A percentile compares a stretch with the other conserved stretches of the same genome.
These are phyloP conservation scores for Catostylus mosaicus DNA, from an alignment of 30 jellyfish, hydroid and myxozoan genomes.

Conservation along the genomic window DNA sequence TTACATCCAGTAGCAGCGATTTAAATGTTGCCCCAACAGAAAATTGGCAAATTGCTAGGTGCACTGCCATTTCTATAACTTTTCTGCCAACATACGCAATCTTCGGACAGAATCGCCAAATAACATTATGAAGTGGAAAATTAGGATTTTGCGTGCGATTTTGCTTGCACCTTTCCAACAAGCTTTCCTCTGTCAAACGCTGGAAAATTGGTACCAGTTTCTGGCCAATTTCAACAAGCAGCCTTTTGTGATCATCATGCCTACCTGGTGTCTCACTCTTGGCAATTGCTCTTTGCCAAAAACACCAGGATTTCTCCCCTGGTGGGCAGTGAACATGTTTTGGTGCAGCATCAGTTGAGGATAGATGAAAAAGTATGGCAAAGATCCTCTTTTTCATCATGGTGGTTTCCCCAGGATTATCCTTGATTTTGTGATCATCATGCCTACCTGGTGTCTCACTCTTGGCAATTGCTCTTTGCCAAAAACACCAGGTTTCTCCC, in stretches of 20 bases:
- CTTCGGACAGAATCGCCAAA: slow-evolving; percentile 42
- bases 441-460: slow-evolving; percentile 32
- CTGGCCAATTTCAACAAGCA: slow-evolving; percentile 31
- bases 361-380: slow-evolving; percentile 26
- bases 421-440: slow-evolving; percentile 25
- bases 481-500: slow-evolving; percentile 45
- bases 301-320: slow-evolving; percentile 55
- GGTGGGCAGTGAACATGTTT: slow-evolving; percentile 51
- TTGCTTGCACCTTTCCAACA: slow-evolving; percentile 25
- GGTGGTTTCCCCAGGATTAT: slow-evolving; percentile 5
- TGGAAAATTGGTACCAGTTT: slow-evolving; percentile 26
- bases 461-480: slow-evolving; percentile 42
- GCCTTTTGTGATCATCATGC: slow-evolving; percentile 19
- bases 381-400: slow-evolving; percentile 8
- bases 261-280: background rate
- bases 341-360: slow-evolving; percentile 34
- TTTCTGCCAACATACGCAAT: slow-evolving; percentile 20
- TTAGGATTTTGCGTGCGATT: slow-evolving; percentile 14
- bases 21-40: slow-evolving; percentile 13
- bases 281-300: slow-evolving; percentile 37
- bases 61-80: slow-evolving; percentile 21
- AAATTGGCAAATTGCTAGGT: slow-evolving; percentile 24
- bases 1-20: background rate
- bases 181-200: slow-evolving; percentile 14
- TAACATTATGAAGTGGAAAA: slow-evolving; percentile 14